A percentile compares a stretch with the other conserved stretches of the same genome.
phyloP scores from a whole-genome alignment of 2,888 invertebrate genomes.

The Nysson spinosus region DNA sequence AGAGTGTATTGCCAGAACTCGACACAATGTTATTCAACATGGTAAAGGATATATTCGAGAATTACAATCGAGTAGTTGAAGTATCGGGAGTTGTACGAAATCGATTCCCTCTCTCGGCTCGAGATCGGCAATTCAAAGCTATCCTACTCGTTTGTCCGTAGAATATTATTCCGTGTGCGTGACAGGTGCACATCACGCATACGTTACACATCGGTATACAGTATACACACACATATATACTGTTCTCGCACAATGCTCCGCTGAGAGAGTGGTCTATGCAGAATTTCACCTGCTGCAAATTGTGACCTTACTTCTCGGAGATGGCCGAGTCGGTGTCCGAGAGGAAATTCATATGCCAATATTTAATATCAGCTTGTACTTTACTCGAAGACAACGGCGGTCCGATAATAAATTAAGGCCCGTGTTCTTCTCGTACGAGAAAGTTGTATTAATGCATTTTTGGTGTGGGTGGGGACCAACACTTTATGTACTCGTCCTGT shows the following conservation, averaged over 20 bases:
- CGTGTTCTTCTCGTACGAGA: background rate
- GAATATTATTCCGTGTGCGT: conserved; percentile 39
- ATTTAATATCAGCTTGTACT: background rate
- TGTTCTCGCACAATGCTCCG: conserved; percentile 36
- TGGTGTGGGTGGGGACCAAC: too few relatives aligned
- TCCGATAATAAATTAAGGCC: conserved; percentile 7
- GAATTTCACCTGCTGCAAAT: conserved; percentile 54
- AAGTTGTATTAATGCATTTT: too few relatives aligned
- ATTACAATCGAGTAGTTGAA: conserved; percentile 34
- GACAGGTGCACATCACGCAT: conserved; percentile 56
- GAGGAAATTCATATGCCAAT: background rate
- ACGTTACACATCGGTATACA: conserved; percentile 31
- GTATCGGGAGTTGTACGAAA: conserved; percentile 16
- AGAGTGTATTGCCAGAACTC: background rate
- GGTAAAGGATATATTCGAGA: conserved; percentile 1
- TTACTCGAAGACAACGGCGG: background rate
- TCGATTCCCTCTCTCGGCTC: conserved; percentile 16
- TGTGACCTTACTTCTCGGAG: conserved; percentile 21
- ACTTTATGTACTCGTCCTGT: too few relatives aligned
- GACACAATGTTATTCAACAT: too few relatives aligned
- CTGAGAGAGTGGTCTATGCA: conserved; percentile 27
- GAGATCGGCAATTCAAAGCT: conserved; percentile 25
- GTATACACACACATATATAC: too few relatives aligned
- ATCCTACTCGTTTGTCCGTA: conserved; percentile 19
- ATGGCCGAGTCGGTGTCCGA: background rate